Percentiles rank a stretch among this genome's conserved stretches.
Evolutionary conservation across 2,888 invertebrate genomes (phyloP).

Genomic region (Serrognathus titanus): DNA sequence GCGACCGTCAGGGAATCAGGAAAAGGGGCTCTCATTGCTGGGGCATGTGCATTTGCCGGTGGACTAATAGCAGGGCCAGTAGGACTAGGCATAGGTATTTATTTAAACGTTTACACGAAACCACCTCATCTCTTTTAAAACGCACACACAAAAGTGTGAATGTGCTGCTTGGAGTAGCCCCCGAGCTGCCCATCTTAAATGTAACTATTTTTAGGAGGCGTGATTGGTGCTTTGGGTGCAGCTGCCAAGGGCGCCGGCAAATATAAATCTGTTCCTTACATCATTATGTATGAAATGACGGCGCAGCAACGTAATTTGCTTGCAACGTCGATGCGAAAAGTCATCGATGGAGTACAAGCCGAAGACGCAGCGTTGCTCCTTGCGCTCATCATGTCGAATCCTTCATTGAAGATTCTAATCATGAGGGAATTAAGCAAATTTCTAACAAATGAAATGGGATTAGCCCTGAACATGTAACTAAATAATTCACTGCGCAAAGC

Average conservation of each 20-base stretch:
- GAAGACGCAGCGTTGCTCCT: slow-evolving; percentile 32
- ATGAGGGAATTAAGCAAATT: slow-evolving; percentile 24
- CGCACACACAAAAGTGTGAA: no score
- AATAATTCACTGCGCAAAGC: no score
- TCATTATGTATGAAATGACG: slow-evolving; percentile 39
- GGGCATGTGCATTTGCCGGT: slow-evolving; percentile 40
- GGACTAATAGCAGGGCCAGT: slow-evolving; percentile 44
- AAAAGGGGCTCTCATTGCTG: slow-evolving; percentile 42
- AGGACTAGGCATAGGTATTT: slow-evolving; percentile 43
- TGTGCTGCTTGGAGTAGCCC: no score
- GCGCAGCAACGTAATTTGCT: slow-evolving; percentile 33
- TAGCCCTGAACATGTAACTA: background rate
- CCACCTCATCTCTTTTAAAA: no score
- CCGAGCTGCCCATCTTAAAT: no score
- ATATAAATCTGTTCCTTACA: slow-evolving; percentile 40
- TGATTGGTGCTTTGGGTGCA: slow-evolving; percentile 35
- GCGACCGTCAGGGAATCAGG: slow-evolving; percentile 39
- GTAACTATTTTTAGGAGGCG: slow-evolving; percentile 36
- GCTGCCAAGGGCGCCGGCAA: slow-evolving; percentile 33
- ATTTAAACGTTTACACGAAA: background rate
- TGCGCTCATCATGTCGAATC: slow-evolving; percentile 29
- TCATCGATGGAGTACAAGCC: slow-evolving; percentile 28
- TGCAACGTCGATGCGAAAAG: slow-evolving; percentile 25
- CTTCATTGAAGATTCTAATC: slow-evolving; percentile 29
- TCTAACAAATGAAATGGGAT: slow-evolving; percentile 5